Base-by-base conservation (phyloP, 2,888 invertebrate genomes). In the Harpagoxenus sublaevis region DNA sequence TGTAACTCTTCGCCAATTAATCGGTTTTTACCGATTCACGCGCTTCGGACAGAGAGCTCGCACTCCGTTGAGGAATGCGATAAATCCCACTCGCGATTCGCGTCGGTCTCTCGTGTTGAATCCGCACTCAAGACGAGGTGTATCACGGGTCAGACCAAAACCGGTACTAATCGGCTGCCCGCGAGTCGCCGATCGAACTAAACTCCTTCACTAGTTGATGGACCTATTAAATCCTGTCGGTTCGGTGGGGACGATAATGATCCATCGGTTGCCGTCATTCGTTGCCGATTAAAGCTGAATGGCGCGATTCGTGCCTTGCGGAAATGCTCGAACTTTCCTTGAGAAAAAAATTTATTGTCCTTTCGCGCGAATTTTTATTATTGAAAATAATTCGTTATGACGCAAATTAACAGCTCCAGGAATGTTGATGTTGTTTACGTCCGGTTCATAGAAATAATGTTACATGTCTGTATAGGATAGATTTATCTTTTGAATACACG, bases 201-300 rank as follows among this genome's bases (percentile, higher is more conserved):
- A 53, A 57, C 35, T 48, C 2, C 60, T 57, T 48, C 39, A 12
- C 48, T 35, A 79, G 23, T 48, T 18, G 31, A 23, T 8, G 57
- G 2, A 23, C 9, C 18, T 31, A 48, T 60, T 73, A 81, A 79
- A 79, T 60, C 39, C 39, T 18, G 57, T 8, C 4, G 4, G 9
- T 48, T 48, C 1, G 45, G 79, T 60, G 75, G 79, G 79, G 74
- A 28, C 12, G 39, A 10, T 12, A n/a, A n/a, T 10, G 12, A 78
- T 18, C n/a, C 28, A 45, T 45, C 5, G 15, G 35, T 51, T 10
- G 45, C 3, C 10, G 12, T 57, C 5, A 70, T 78, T 42, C 55
- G 23, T 55, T 35, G 15, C 1, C 15, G 12, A 45, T 55, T 42
- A 51, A 15, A 35, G 9, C 9, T n/a, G 28, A n/a, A 51, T 53